Conservation (phyloP, 2,113 vertebrate species). For the Thamnophis sirtalis region DNA sequence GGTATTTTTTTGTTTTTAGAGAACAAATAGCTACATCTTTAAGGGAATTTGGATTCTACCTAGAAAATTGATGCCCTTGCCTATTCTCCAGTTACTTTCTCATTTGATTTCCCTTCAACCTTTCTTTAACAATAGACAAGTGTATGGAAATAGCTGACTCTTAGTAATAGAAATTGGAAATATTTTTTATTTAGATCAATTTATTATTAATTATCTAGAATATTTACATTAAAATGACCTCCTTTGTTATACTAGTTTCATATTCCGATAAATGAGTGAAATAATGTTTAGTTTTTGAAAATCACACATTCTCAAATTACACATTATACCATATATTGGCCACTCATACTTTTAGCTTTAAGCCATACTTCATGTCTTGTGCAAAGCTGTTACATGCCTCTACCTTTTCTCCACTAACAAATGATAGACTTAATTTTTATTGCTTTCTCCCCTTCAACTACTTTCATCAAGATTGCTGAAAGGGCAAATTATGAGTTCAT, state of each 20-base stretch:
- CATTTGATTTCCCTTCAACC: not conserved
- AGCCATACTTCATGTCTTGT: not conserved
- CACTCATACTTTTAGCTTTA: not conserved
- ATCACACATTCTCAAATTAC: not conserved
- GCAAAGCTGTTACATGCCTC: not conserved
- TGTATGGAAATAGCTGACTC: not conserved
- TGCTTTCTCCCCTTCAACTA: not conserved
- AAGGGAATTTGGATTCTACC: not conserved
- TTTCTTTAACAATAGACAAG: not conserved
- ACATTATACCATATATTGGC: not conserved
- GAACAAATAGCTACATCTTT: not conserved
- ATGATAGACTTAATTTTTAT: not conserved
- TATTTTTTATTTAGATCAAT: not conserved
- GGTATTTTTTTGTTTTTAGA: not conserved
- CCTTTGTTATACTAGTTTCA: not conserved
- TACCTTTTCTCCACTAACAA: not conserved
- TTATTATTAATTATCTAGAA: not conserved
- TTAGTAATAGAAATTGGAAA: not conserved
- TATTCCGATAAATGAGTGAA: not conserved
- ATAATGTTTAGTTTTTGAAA: not conserved
- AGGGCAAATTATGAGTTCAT: not conserved
- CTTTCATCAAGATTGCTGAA: not conserved
- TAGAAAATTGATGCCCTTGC: not conserved
- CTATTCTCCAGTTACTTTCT: not conserved
- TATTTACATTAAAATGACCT: not conserved